Evolutionary conservation across 2,113 vertebrate species (phyloP).

Genomic region (Ophiodon elongatus): DNA sequence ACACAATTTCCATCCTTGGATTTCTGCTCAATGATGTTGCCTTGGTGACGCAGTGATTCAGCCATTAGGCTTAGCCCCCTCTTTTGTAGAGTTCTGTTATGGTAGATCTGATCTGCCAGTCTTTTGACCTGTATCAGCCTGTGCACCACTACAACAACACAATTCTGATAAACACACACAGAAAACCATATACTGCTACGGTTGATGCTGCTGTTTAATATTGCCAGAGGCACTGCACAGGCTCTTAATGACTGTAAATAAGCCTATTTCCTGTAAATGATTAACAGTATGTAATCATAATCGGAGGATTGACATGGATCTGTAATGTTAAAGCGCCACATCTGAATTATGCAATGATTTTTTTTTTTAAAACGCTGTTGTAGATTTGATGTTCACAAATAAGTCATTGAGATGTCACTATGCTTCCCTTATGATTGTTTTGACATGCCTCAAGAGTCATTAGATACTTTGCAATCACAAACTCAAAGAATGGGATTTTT

Average conservation of each 20-base stretch:
- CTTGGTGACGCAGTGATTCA: slow-evolving; percentile 65
- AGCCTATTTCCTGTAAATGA: slow-evolving; percentile 29
- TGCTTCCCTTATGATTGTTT: background rate
- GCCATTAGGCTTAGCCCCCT: slow-evolving; percentile 51
- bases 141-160: background rate
- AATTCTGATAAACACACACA: slow-evolving; percentile 7
- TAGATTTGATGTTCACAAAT: background rate
- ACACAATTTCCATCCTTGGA: slow-evolving; percentile 39
- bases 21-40: slow-evolving; percentile 60
- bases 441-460: background rate
- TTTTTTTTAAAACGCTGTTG: no score
- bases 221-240: background rate
- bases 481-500: slow-evolving; percentile 3
- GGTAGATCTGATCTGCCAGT: slow-evolving; percentile 46
- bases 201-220: background rate
- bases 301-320: slow-evolving; percentile 1
- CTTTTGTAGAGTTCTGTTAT: slow-evolving; percentile 63
- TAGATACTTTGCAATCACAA: background rate
- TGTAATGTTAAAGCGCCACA: background rate
- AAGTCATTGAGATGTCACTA: background rate
- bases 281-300: slow-evolving; percentile 29
- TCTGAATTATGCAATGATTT: slow-evolving; percentile 2
- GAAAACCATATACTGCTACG: background rate
- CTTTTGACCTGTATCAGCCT: slow-evolving; percentile 50
- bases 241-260: slow-evolving; percentile 18